These are phyloP conservation scores for Empis livida DNA, from an alignment of 2,888 invertebrate species.

Conservation along the genomic window DNA sequence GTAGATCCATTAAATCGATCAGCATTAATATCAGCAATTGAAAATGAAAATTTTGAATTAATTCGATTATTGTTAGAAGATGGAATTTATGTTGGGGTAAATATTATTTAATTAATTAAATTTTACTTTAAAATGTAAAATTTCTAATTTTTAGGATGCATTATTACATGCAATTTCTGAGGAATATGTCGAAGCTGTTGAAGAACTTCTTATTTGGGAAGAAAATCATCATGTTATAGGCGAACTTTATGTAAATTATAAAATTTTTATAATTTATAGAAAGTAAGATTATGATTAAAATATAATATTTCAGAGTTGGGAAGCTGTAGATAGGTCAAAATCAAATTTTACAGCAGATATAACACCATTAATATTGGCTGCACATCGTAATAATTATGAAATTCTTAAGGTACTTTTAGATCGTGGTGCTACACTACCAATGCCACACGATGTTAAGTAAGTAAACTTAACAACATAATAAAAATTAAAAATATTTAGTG, in stretches of 20 bases:
- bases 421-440: conserved; percentile 80
- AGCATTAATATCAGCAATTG: conserved; percentile 87
- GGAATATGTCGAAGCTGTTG: conserved; percentile 96
- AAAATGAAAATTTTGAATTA: conserved; percentile 93
- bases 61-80: conserved; percentile 68
- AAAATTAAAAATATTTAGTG: no score
- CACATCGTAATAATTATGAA: conserved; percentile 95
- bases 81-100: conserved; percentile 64
- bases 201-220: conserved; percentile 81
- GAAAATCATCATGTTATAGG: conserved; percentile 65
- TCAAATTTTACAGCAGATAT: conserved; percentile 89
- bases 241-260: conserved; percentile 62
- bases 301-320: conserved; percentile 60
- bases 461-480: no score
- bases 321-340: conserved; percentile 61
- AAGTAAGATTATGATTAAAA: neutral
- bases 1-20: conserved; percentile 90
- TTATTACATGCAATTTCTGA: conserved; percentile 93
- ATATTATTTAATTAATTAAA: neutral
- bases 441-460: conserved; percentile 85
- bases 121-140: no score
- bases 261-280: neutral
- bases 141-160: conserved; percentile 43
- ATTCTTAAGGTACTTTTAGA: conserved; percentile 68
- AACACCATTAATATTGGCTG: conserved; percentile 87